phyloP scores from a whole-genome alignment of 2,888 invertebrate genomes.

The Bombylius major region DNA sequence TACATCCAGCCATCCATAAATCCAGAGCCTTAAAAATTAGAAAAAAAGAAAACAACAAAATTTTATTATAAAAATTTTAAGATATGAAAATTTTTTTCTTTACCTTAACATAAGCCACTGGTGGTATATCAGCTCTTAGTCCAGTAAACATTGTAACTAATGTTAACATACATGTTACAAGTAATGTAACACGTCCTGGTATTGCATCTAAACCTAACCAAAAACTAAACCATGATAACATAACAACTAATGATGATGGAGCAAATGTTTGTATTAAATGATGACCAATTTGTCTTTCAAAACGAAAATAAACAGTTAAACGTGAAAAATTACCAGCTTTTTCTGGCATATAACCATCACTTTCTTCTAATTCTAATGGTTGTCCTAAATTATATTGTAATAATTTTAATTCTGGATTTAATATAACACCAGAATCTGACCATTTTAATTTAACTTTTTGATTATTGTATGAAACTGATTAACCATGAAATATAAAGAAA shows the following conservation, averaged over 20 bases:
- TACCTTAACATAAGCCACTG: constrained; percentile 79
- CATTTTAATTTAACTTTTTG: constrained; percentile 62
- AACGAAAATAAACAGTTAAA: constrained; percentile 62
- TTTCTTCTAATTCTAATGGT: constrained; percentile 57
- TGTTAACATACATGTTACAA: constrained; percentile 75
- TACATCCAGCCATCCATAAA: constrained; percentile 81
- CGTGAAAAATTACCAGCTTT: constrained; percentile 75
- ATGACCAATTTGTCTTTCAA: constrained; percentile 73
- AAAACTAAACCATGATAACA: constrained; percentile 78
- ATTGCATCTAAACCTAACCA: constrained; percentile 76
- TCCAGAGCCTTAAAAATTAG: constrained; percentile 53
- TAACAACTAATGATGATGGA: constrained; percentile 69
- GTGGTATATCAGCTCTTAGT: constrained; percentile 66
- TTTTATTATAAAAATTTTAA: not conserved
- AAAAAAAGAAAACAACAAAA: not conserved
- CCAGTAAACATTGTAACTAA: constrained; percentile 79
- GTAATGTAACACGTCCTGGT: constrained; percentile 65
- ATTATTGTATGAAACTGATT: constrained; percentile 65
- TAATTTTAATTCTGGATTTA: constrained; percentile 66
- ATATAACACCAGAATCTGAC: constrained; percentile 60
- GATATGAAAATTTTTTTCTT: constrained; percentile 11
- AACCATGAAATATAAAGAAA: not conserved
- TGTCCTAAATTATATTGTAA: constrained; percentile 67
- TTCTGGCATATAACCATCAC: constrained; percentile 59
- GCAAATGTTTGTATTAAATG: constrained; percentile 76